A percentile compares a stretch with the other conserved stretches of the same genome.
These are phyloP conservation scores for Bursaphelenchus okinawaensis DNA, from an alignment of 2,888 invertebrate species.

Conservation along the genomic window DNA sequence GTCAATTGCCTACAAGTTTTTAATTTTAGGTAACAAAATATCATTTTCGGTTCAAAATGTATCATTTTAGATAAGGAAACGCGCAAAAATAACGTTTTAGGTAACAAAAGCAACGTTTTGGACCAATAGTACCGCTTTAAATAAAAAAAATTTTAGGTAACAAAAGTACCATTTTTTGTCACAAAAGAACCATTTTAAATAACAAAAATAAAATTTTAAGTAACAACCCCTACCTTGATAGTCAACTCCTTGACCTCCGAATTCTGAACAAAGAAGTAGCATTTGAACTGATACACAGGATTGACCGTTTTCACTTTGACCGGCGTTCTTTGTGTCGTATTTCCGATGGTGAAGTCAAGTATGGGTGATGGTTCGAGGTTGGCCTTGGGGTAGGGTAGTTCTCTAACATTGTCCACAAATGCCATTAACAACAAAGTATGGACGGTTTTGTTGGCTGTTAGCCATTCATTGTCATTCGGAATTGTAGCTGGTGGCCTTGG, in stretches of 20 bases:
- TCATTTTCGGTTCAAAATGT: no score
- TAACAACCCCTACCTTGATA: slow-evolving; percentile 64
- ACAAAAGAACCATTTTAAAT: no score
- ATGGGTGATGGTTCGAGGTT: slow-evolving; percentile 74
- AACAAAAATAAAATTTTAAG: no score
- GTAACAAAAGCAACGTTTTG: background rate
- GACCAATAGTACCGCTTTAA: no score
- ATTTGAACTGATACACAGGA: slow-evolving; percentile 90
- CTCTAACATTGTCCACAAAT: slow-evolving; percentile 83
- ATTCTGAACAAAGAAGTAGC: slow-evolving; percentile 71
- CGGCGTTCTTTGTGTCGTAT: slow-evolving; percentile 63
- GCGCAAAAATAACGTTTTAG: no score
- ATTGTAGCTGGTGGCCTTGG: slow-evolving; percentile 68
- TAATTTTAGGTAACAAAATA: background rate
- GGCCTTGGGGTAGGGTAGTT: slow-evolving; percentile 60
- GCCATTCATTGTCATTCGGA: slow-evolving; percentile 24
- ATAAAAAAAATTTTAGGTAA: no score
- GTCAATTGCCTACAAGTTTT: slow-evolving; percentile 46
- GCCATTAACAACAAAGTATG: slow-evolving; percentile 68
- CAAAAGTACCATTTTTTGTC: no score
- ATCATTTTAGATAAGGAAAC: no score
- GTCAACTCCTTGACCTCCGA: slow-evolving; percentile 71
- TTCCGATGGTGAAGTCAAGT: slow-evolving; percentile 74
- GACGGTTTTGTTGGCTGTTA: slow-evolving; percentile 49
- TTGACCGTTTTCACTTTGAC: slow-evolving; percentile 68